Evolutionary conservation across 2,113 vertebrate genomes (phyloP), one percentile per base, ranked within the genome.

Genomic region (Sander lucioperca): DNA sequence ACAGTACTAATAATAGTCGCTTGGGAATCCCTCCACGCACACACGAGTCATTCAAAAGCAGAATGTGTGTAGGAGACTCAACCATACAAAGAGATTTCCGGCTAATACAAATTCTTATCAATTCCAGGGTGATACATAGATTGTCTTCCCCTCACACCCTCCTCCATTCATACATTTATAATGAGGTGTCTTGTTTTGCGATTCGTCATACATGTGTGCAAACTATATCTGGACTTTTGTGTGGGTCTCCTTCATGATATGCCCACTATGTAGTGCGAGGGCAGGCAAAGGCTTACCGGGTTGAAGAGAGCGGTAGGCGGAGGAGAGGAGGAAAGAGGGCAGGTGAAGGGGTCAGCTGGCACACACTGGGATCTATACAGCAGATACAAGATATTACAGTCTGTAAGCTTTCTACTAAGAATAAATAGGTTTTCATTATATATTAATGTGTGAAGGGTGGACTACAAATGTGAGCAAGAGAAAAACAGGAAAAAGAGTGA

Each of bases 61-160:
- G 82, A 88, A 78, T 85, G 78, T 91, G 93, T 79, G 92, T 90
- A 86, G 88, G 89, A 91, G 92, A 82, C 58, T 30, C 18, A 39
- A 27, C 81, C 86, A 79, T 88, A 86, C 83, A 91, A 85, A 89
- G 88, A 78, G 33, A 92, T 83, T 84, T 93, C 92, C 88, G 89
- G 88, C 80, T 65, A 33, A 43, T 59, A 82, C 57, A 47, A 16
- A 74, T 73, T 75, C 81, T 79, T 75, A 66, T 79, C 43, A 66
- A n/a, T 48, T 69, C 74, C 61, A 78, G 27, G 33, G 53, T 88
- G 83, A 87, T 85, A 65, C 25, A 77, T 82, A 43, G 39, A 2
- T 79, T 84, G 79, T 64, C 72, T 74, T 74, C 2, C 19, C 27
- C 14, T 68, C 66, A 81, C 77, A 58, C 78, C 57, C 78, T 89